phyloP scores from a whole-genome alignment of 2,113 vertebrate genomes.

The Peromyscus maniculatus region DNA sequence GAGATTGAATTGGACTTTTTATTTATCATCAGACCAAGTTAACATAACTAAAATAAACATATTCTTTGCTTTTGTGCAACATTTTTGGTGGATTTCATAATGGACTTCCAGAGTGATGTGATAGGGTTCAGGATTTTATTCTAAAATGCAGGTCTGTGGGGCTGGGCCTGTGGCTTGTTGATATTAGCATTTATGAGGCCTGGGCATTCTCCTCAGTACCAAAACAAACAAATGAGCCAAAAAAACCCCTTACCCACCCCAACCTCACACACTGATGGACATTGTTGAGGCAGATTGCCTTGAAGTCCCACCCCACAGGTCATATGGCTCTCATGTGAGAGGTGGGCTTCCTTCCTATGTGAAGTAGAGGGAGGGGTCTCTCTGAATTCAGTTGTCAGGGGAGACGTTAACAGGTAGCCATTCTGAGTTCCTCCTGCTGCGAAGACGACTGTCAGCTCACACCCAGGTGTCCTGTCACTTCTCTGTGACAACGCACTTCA shows the following conservation, averaged over 20 bases:
- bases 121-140: neutral
- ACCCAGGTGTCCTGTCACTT: neutral
- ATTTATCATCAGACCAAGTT: neutral
- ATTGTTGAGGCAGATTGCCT: neutral
- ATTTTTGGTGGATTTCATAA: constrained; percentile 21
- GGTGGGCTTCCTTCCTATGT: neutral
- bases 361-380: neutral
- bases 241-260: neutral
- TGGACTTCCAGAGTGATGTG: neutral
- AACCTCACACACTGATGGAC: neutral
- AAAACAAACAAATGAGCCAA: neutral
- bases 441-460: neutral
- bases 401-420: neutral
- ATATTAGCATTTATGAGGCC: neutral
- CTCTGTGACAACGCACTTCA: neutral
- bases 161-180: neutral
- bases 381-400: neutral
- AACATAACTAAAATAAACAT: neutral
- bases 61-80: neutral
- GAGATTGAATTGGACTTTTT: neutral
- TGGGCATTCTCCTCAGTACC: neutral
- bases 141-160: neutral
- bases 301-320: neutral
- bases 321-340: neutral
- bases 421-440: too few relatives aligned